A percentile compares a stretch with the other conserved stretches of the same genome.
Conservation (phyloP, 1,140 invertebrate species). For the Hestina assimilis region DNA sequence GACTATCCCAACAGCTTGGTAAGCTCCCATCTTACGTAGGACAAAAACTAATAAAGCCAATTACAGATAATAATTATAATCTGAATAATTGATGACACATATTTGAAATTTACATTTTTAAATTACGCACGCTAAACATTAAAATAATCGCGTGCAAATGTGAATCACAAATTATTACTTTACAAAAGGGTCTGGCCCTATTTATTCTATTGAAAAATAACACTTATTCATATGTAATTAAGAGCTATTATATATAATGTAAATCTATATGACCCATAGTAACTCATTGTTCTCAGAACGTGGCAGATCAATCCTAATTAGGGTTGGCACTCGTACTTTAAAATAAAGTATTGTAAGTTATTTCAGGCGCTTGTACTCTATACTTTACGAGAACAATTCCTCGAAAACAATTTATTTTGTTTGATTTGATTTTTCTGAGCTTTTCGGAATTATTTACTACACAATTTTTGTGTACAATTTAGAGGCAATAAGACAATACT, state of each 20-base stretch:
- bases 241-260: neutral
- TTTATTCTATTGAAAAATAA: slow-evolving; percentile 3
- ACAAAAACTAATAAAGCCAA: neutral
- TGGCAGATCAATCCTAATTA: slow-evolving; percentile 15
- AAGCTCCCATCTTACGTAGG: no score
- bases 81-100: neutral
- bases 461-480: no score
- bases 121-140: slow-evolving; percentile 10
- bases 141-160: slow-evolving; percentile 14
- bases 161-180: slow-evolving; percentile 20
- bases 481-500: no score
- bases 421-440: no score
- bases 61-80: neutral
- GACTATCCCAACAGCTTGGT: no score
- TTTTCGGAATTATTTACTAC: no score
- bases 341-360: no score
- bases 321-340: no score
- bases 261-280: neutral
- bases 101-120: slow-evolving; percentile 12
- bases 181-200: slow-evolving; percentile 17
- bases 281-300: slow-evolving; percentile 15
- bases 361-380: no score
- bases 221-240: slow-evolving; percentile 1
- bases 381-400: no score
- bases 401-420: no score